Base-by-base conservation (phyloP, 2,113 vertebrate genomes). In the Brachirus orientalis region DNA sequence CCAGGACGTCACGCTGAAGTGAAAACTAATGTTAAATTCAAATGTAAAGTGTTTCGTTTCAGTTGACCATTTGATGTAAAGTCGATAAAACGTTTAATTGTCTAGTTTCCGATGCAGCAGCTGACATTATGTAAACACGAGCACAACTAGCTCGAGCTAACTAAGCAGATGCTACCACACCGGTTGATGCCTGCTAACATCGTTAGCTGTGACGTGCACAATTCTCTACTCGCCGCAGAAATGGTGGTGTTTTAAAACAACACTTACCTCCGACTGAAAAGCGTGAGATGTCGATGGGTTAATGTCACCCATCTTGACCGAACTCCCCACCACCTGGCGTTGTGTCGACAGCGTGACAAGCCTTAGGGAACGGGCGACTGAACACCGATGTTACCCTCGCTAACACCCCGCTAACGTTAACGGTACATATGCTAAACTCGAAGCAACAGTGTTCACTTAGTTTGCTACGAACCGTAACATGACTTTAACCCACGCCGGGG, bases 211-310 rank as follows among this genome's bases (percentile, higher is more conserved):
- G 22, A 33, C 56, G n/a, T 48, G 43, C 45, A 47, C 55, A 72
- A 10, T 12, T 13, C 10, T 43, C 51, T 46, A 61, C 13, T 56
- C 53, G 8, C 6, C 58, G 51, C 38, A 8, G 55, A 77, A 63
- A 37, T 68, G 22, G n/a, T n/a, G n/a, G n/a, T n/a, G n/a, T 28
- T 28, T 64, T 54, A 36, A 66, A 5, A 19, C 63, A 77, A 61
- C 53, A 75, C 85, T 87, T 41, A 92, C 90, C 89, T 91, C 88
- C 14, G 90, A 57, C 45, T 89, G 84, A 69, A 87, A 92, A 3
- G 83, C 70, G 17, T 83, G 74, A 8, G 90, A 86, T 51, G 89
- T 87, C 70, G 90, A 88, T 70, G 88, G 88, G 75, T 87, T 73
- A 10, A 87, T 80, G 74, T 90, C 89, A 41, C 86, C 90, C 89